Evolutionary conservation across 1,140 invertebrate species (phyloP).

Genomic region (Protaetia brevitarsis): DNA sequence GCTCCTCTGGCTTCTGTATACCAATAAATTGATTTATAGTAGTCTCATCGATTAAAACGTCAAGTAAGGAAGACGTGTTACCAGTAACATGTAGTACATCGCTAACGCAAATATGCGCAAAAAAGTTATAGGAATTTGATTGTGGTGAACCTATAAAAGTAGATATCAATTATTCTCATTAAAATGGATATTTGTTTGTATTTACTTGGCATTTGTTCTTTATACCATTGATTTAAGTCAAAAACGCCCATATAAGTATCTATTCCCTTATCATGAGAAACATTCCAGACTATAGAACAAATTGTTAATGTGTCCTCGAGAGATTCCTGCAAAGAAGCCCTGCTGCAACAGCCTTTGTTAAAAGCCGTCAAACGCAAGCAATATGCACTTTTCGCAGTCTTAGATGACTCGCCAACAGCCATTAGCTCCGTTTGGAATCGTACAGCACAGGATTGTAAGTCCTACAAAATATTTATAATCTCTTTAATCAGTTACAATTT

Average conservation of each 20-base stretch:
- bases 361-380: conserved; percentile 26
- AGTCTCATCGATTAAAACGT: conserved; percentile 46
- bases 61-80: conserved; percentile 35
- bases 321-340: conserved; percentile 27
- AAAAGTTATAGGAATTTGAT: conserved; percentile 36
- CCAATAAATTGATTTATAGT: conserved; percentile 48
- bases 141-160: conserved; percentile 30
- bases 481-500: too few species aligned
- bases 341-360: conserved; percentile 23
- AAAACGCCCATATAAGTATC: conserved; percentile 63
- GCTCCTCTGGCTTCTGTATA: conserved; percentile 62
- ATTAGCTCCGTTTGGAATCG: conserved; percentile 43
- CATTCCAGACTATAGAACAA: conserved; percentile 48
- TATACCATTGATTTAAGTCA: conserved; percentile 95
- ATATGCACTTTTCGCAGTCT: background rate
- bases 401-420: conserved; percentile 18
- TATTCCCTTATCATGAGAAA: conserved; percentile 32
- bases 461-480: conserved; percentile 37
- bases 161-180: conserved; percentile 28
- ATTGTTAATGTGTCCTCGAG: conserved; percentile 46
- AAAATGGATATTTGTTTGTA: conserved; percentile 3
- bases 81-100: conserved; percentile 26
- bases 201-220: conserved; percentile 81
- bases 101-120: conserved; percentile 31
- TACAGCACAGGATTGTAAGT: conserved; percentile 41